A percentile compares a stretch with the other conserved stretches of the same genome.
Evolutionary conservation across 2,888 invertebrate species (phyloP).

Genomic region (Drosophila neonasuta): DNA sequence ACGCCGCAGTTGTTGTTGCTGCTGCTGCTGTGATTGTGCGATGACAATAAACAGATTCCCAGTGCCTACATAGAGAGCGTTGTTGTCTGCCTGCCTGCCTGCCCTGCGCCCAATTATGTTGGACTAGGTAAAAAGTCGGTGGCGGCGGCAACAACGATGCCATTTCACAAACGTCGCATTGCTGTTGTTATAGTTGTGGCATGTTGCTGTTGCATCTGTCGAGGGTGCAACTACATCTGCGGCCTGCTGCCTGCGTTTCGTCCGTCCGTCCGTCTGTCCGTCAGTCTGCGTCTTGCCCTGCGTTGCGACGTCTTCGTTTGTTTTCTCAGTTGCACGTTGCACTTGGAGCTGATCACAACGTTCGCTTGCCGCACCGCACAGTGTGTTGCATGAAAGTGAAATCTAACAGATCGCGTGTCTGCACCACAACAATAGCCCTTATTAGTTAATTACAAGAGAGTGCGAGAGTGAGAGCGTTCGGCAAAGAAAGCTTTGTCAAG

Average conservation of each 20-base stretch:
- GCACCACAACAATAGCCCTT: conserved; percentile 60
- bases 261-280: conserved; percentile 12
- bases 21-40: conserved; percentile 8
- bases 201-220: conserved; percentile 44
- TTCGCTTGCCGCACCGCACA: conserved; percentile 9
- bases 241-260: conserved; percentile 25
- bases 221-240: conserved; percentile 40
- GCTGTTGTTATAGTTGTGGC: conserved; percentile 34
- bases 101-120: conserved; percentile 56
- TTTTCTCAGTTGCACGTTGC: conserved; percentile 69
- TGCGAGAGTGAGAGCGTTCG: not conserved
- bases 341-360: conserved; percentile 61
- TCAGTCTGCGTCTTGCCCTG: conserved; percentile 33
- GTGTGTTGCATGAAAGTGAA: conserved; percentile 62
- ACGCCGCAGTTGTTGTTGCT: not conserved
- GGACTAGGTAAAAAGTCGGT: conserved; percentile 60
- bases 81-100: conserved; percentile 12
- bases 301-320: conserved; percentile 6
- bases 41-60: conserved; percentile 69
- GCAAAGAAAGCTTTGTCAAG: conserved; percentile 8
- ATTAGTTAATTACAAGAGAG: conserved; percentile 36
- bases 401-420: conserved; percentile 64
- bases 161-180: conserved; percentile 47
- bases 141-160: conserved; percentile 13
- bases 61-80: not conserved